Evolutionary conservation across 1,140 invertebrate species (phyloP), one percentile per base, ranked within the genome.

Genomic region (Mercenaria mercenaria): DNA sequence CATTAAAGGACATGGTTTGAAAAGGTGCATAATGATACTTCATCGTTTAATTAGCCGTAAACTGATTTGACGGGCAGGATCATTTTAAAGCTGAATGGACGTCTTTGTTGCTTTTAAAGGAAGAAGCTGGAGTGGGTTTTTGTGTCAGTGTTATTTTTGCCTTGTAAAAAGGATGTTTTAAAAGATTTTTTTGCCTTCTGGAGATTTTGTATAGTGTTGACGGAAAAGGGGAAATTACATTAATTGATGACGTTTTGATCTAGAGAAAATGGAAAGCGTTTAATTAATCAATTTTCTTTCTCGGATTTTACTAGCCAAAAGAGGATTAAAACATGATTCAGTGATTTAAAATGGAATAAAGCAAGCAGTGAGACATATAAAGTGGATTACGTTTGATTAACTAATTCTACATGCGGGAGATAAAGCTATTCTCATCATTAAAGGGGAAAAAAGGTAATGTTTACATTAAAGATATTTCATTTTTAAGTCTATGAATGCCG

Each of bases 21-120:
- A 72, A 72, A 72, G 67, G 34, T 72, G 67, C 67, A 72, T 72
- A 72, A 72, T 72, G 37, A 72, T 72, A 10, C 37, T 72, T 72
- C 67, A 72, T 29, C 23, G 34, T 72, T 72, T 39, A 72, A 72
- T 72, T 72, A 72, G 67, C 34, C 67, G 67, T 72, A 72, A 72
- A 72, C 2, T 20, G 37, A 72, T 72, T 72, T 72, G 67, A 72
- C 34, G 34, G 67, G 39, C 67, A 72, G 67, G 37, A 23, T 39
- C 34, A 72, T 4, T 39, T 39, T 8, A 64, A 18, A 20, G 67
- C 1, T 72, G 34, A 72, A 72, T 72, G 67, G 34, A 72, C 29
- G 18, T 72, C 34, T 39, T 72, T 72, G 67, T 72, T 29, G 34
- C 10, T 15, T 1, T 47, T 37, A 39, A 72, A 41, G 67, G 23